Percentiles rank a stretch among this genome's conserved stretches.
Conservation (phyloP, 30 jellyfish, hydroid and myxozoan genomes). For the Aurelia sp. region DNA sequence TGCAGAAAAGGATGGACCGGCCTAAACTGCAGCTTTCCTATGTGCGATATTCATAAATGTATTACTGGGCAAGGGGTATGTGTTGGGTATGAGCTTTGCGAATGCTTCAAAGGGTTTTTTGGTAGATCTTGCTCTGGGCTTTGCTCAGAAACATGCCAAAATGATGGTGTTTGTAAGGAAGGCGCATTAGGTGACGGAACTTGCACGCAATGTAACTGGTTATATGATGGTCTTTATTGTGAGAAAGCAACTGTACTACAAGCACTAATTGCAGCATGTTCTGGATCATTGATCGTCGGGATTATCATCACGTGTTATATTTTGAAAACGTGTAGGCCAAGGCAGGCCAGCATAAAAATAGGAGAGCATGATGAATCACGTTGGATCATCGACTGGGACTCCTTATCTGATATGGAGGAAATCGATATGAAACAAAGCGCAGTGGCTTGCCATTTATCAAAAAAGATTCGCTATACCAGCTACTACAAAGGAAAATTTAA, state of each 20-base stretch:
- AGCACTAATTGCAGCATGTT: constrained; percentile 72
- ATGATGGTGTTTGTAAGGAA: constrained; percentile 75
- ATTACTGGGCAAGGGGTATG: constrained; percentile 59
- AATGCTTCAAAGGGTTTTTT: constrained; percentile 68
- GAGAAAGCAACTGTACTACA: constrained; percentile 58
- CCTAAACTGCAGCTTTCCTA: constrained; percentile 65
- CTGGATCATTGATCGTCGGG: constrained; percentile 53
- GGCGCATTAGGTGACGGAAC: constrained; percentile 89
- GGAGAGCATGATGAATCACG: constrained; percentile 51
- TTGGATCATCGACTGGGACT: constrained; percentile 72
- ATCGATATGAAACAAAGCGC: constrained; percentile 22
- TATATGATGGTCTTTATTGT: constrained; percentile 73
- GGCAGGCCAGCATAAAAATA: constrained; percentile 6
- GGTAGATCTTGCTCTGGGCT: constrained; percentile 71
- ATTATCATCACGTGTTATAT: constrained; percentile 59
- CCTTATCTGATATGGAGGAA: constrained; percentile 46
- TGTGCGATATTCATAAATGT: constrained; percentile 59
- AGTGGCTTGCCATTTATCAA: constrained; percentile 47
- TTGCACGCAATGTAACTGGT: constrained; percentile 79
- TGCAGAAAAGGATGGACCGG: constrained; percentile 87
- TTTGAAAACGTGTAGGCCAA: constrained; percentile 30
- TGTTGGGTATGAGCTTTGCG: constrained; percentile 71
- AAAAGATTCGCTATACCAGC: constrained; percentile 49
- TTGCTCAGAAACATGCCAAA: constrained; percentile 57
- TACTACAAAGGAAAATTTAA: constrained; percentile 52